Percentiles rank a stretch among this genome's conserved stretches.
Evolutionary conservation across 2,888 invertebrate species (phyloP).

Genomic region (Mythimna lalbum): DNA sequence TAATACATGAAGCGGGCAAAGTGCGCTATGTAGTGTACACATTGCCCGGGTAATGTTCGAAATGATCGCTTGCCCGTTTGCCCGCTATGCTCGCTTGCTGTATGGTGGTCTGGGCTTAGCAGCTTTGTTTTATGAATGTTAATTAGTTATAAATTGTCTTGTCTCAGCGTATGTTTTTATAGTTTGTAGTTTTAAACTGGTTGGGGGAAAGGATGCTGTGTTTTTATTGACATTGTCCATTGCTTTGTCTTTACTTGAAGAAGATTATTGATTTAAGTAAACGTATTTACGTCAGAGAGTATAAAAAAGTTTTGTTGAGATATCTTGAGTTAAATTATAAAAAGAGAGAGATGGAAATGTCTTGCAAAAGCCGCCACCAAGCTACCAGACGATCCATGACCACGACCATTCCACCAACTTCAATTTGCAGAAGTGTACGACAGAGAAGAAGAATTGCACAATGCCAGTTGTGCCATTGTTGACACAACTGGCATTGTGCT

Average conservation of each 20-base stretch:
- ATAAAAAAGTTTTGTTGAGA: too few species aligned
- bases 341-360: too few species aligned
- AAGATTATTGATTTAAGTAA: background rate
- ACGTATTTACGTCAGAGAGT: too few species aligned
- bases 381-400: too few species aligned
- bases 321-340: too few species aligned
- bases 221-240: background rate
- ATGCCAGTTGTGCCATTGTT: too few species aligned
- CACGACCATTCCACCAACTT: too few species aligned
- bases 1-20: slow-evolving; percentile 62
- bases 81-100: slow-evolving; percentile 16
- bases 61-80: slow-evolving; percentile 46
- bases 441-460: too few species aligned
- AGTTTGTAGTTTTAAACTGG: background rate
- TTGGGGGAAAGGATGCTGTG: background rate
- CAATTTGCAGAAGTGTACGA: too few species aligned
- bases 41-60: slow-evolving; percentile 47
- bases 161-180: slow-evolving; percentile 33
- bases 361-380: too few species aligned
- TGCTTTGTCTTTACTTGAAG: background rate
- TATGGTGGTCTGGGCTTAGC: slow-evolving; percentile 33
- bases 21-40: slow-evolving; percentile 47
- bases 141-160: slow-evolving; percentile 52
- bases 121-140: slow-evolving; percentile 47
- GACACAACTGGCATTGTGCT: too few species aligned